Evolutionary conservation across 2,797 vertebrate genomes (phyloP).

Genomic region (Hirundo rustica): DNA sequence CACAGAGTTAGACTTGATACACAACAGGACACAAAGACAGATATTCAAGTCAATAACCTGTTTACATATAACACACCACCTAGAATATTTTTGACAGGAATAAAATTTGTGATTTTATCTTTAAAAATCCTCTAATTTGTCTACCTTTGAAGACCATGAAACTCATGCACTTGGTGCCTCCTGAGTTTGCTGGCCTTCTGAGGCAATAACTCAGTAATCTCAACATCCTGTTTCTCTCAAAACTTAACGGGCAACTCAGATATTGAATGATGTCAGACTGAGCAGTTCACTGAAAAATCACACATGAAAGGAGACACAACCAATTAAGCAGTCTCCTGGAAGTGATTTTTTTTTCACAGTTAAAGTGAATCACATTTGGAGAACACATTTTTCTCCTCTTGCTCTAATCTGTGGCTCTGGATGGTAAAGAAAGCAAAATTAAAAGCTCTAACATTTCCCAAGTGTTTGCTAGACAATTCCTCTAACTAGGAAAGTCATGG

Average conservation of each 20-base stretch:
- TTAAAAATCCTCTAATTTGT: background rate
- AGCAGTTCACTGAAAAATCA: background rate
- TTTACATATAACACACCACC: background rate
- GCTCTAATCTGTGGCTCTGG: background rate
- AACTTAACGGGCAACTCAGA: background rate
- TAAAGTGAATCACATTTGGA: background rate
- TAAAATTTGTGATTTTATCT: background rate
- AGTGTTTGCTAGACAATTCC: background rate
- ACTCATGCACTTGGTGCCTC: background rate
- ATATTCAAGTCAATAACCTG: background rate
- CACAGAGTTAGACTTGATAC: background rate
- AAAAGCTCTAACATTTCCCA: background rate
- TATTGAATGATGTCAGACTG: accelerated
- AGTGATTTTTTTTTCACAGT: background rate
- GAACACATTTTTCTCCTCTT: background rate
- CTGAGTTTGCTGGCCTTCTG: background rate
- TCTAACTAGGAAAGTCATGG: background rate
- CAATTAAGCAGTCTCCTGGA: background rate
- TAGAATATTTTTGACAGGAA: background rate
- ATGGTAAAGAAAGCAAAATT: background rate
- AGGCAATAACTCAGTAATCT: background rate
- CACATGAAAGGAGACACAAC: background rate
- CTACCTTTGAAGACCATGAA: background rate
- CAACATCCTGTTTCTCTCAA: background rate
- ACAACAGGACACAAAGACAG: background rate